Evolutionary conservation across 2,888 invertebrate genomes (phyloP).

Genomic region (Pilophorus perplexus): DNA sequence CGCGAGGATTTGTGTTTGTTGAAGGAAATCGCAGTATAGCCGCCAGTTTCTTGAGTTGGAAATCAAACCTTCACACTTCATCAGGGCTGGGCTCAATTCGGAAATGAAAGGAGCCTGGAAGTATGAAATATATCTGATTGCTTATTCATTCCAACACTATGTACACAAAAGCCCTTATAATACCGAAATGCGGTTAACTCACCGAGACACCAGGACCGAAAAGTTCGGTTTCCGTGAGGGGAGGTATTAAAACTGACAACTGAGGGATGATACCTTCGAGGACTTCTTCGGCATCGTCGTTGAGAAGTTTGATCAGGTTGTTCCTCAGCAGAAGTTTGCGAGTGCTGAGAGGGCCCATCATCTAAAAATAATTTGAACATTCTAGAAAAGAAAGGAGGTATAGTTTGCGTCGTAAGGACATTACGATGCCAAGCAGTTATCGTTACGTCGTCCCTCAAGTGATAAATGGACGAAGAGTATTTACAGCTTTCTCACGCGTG

Average conservation of each 20-base stretch:
- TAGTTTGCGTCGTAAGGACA: not conserved
- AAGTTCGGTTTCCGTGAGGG: conserved; percentile 20
- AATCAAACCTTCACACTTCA: conserved; percentile 65
- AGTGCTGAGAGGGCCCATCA: too few relatives aligned
- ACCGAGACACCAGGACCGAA: conserved; percentile 10
- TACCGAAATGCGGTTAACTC: not conserved
- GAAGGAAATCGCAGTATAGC: conserved; percentile 61
- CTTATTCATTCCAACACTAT: too few relatives aligned
- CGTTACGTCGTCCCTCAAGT: too few relatives aligned
- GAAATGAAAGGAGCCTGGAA: not conserved
- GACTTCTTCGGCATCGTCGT: conserved; percentile 64
- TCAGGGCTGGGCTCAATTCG: conserved; percentile 58
- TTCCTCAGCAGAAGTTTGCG: conserved; percentile 52
- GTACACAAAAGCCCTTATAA: too few relatives aligned
- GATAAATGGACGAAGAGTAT: too few relatives aligned
- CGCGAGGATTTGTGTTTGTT: conserved; percentile 61
- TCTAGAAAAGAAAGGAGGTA: too few relatives aligned
- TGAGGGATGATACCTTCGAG: conserved; percentile 59
- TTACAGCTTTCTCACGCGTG: too few relatives aligned
- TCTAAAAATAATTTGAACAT: too few relatives aligned
- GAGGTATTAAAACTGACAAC: conserved; percentile 13
- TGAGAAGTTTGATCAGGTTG: conserved; percentile 60
- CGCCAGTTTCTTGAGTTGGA: conserved; percentile 67
- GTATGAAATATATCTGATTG: not conserved
- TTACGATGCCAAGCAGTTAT: too few relatives aligned